Evolutionary conservation across 2,113 vertebrate genomes (phyloP), one percentile per base, ranked within the genome.

Genomic region (Lanius ludovicianus): DNA sequence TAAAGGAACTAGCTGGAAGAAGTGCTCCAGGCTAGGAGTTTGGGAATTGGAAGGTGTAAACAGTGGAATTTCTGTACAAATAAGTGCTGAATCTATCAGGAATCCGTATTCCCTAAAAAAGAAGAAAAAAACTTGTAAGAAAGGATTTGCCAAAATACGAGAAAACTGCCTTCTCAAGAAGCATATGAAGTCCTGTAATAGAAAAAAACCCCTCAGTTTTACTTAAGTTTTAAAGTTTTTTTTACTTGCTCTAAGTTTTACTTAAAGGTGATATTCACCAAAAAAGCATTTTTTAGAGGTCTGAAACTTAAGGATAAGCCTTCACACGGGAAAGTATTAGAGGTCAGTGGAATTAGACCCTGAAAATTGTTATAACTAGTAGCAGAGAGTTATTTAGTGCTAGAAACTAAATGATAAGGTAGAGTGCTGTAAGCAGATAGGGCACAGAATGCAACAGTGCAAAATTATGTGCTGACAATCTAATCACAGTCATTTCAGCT

Each of bases 91-190:
- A 74, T 46, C 3, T 57, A 18, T 49, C 7, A 49, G 50, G 17
- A 78, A 63, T 35, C 10, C 35, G 7, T 52, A 37, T 41, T 73
- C 10, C 10, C 12, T 20, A 37, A 53, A 65, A 50, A 50, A 17
- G 1, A 6, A 63, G 1, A 1, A 81, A 74, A 73, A 93, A 50
- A 0, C 2, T 4, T 28, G 11, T 15, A 39, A 15, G n/a, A 83
- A 75, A 89, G 9, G 11, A 74, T 28, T 74, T 62, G 15, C 1
- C 11, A 70, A 82, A 56, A 82, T 42, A n/a, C 9, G 2, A 62
- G 30, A 82, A 78, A 82, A 39, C 2, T 1, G 0, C 15, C 11
- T 60, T 70, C 27, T 82, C 21, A 39, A 62, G 21, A 44, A 37
- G 7, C 15, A 15, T 23, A 33, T 28, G 65, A 67, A 71, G 80